Evolutionary conservation across 2,888 invertebrate species (phyloP).

Genomic region (Stenolophus ochropezus): DNA sequence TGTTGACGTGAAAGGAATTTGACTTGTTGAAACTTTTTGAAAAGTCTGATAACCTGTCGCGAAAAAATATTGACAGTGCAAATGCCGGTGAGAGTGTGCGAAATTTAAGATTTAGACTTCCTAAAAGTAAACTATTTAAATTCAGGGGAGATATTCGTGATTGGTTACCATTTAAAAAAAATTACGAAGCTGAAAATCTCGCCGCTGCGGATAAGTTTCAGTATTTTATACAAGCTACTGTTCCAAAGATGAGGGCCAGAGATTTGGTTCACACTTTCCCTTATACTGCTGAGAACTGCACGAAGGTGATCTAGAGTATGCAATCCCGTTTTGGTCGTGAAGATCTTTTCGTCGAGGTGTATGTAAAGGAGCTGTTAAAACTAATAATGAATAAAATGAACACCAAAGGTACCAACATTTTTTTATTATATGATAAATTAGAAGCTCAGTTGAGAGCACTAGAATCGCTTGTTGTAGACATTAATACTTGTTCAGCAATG

Average conservation of each 20-base stretch:
- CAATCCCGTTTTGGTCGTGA: conserved; percentile 36
- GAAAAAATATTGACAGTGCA: too few relatives aligned
- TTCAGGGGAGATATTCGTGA: conserved; percentile 63
- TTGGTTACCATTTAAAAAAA: conserved; percentile 64
- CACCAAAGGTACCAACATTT: conserved; percentile 39
- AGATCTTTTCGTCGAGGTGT: conserved; percentile 21
- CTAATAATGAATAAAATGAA: neutral
- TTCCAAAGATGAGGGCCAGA: conserved; percentile 58
- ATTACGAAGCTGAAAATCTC: conserved; percentile 62
- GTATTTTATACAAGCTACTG: conserved; percentile 63
- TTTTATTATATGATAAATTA: conserved; percentile 21
- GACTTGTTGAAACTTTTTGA: too few relatives aligned
- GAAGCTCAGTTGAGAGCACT: conserved; percentile 10
- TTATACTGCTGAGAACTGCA: conserved; percentile 25
- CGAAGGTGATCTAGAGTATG: conserved; percentile 42
- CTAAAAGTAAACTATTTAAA: conserved; percentile 61
- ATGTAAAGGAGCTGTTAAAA: neutral
- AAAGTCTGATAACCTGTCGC: too few relatives aligned
- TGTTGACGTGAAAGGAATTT: too few relatives aligned
- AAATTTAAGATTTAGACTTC: conserved; percentile 57
- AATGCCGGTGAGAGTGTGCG: too few relatives aligned
- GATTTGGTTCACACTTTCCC: neutral
- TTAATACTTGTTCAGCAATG: conserved; percentile 37
- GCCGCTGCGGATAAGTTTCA: conserved; percentile 63
- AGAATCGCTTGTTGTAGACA: neutral